These are phyloP conservation scores for Schlechtendalia chinensis DNA, from an alignment of 1,140 invertebrate species.

Conservation along the genomic window DNA sequence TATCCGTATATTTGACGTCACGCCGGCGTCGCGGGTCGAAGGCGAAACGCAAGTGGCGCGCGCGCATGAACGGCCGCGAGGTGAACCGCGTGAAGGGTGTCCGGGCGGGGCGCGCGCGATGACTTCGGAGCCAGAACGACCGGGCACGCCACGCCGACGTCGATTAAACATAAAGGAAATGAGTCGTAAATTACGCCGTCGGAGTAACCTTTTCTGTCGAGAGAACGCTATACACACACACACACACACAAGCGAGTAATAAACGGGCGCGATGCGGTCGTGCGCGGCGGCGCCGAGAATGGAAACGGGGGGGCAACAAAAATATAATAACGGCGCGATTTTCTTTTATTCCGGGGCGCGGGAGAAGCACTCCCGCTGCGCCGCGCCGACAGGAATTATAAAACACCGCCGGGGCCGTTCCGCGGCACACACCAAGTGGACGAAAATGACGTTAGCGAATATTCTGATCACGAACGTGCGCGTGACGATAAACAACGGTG, in stretches of 20 bases:
- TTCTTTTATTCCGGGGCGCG: constrained; percentile 15
- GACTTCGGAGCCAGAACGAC: constrained; percentile 9
- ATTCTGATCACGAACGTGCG: too few relatives aligned
- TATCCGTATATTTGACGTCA: too few relatives aligned
- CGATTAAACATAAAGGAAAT: constrained; percentile 37
- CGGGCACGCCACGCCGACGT: constrained; percentile 18
- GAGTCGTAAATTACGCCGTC: constrained; percentile 35
- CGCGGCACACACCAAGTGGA: too few relatives aligned
- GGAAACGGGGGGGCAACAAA: too few relatives aligned
- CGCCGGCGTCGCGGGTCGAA: too few relatives aligned
- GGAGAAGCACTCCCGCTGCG: not conserved
- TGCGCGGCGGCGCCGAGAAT: not conserved
- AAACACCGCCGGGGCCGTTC: too few relatives aligned
- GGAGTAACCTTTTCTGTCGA: constrained; percentile 19
- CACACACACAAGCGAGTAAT: not conserved
- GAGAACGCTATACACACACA: not conserved
- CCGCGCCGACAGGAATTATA: not conserved
- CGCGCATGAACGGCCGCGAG: not conserved
- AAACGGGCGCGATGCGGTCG: too few relatives aligned
- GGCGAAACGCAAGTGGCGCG: too few relatives aligned
- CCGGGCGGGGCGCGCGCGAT: not conserved
- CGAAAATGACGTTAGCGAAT: too few relatives aligned
- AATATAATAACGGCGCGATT: not conserved
- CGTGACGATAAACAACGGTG: too few relatives aligned
- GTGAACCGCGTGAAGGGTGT: not conserved